phyloP scores from a whole-genome alignment of 1,140 invertebrate species.

The Trialeurodes vaporariorum region DNA sequence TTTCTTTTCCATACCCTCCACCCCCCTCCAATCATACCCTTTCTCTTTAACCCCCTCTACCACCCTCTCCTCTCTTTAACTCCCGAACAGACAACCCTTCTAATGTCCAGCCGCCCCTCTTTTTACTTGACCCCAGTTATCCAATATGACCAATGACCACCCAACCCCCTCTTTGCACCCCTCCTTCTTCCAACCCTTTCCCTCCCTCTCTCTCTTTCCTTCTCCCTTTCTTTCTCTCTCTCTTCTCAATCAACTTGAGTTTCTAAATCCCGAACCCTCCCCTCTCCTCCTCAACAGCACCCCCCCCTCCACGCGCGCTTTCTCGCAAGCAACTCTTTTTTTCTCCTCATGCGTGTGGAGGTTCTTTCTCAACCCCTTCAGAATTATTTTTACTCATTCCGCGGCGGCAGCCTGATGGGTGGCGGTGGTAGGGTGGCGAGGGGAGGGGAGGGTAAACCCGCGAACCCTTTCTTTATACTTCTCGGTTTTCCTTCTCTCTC shows the following conservation, averaged over 20 bases:
- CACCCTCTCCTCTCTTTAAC: slow-evolving; percentile 2
- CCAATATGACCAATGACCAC: slow-evolving; percentile 26
- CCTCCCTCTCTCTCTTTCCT: slow-evolving; percentile 30
- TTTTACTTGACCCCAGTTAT: slow-evolving; percentile 29
- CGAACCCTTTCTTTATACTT: not conserved
- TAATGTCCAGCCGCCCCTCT: slow-evolving; percentile 26
- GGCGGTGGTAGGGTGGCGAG: too few species aligned
- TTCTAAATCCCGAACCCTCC: slow-evolving; percentile 31
- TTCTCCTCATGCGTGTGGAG: not conserved
- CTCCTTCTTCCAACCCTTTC: slow-evolving; percentile 12
- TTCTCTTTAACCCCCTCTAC: not conserved
- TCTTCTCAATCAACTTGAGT: slow-evolving; percentile 25
- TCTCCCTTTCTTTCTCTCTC: slow-evolving; percentile 31
- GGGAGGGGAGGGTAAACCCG: too few species aligned
- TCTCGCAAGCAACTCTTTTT: too few species aligned
- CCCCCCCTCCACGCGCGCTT: slow-evolving; percentile 5
- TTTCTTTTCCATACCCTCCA: not conserved
- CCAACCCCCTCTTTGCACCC: too few species aligned
- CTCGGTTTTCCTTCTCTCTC: not conserved
- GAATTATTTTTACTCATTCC: not conserved
- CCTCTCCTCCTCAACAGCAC: too few species aligned
- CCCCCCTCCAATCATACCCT: not conserved
- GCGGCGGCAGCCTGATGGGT: too few species aligned
- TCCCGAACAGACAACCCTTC: slow-evolving; percentile 10
- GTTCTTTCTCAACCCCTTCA: not conserved